These are phyloP conservation scores for Kuschelorhynchus macadamiae DNA, from an alignment of 2,888 invertebrate species.

Conservation along the genomic window DNA sequence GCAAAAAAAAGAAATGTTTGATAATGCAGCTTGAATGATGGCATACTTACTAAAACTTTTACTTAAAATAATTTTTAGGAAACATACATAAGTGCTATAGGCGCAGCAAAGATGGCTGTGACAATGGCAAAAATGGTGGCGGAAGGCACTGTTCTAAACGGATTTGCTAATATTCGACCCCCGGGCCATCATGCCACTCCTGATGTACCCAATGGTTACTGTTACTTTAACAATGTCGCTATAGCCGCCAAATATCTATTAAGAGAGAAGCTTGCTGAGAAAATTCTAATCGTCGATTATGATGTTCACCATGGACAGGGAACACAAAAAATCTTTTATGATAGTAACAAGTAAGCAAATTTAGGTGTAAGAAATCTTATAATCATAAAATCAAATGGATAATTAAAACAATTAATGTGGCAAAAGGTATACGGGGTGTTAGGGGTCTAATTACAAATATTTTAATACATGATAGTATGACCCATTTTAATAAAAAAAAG, in stretches of 20 bases:
- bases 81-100: constrained; percentile 4
- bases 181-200: constrained; percentile 96
- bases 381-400: too few relatives aligned
- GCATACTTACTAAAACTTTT: not conserved
- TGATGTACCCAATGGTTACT: constrained; percentile 88
- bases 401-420: too few relatives aligned
- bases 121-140: constrained; percentile 70
- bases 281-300: constrained; percentile 93
- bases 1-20: not conserved
- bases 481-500: too few relatives aligned
- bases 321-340: constrained; percentile 89
- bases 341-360: too few relatives aligned
- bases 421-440: too few relatives aligned
- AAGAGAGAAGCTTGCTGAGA: constrained; percentile 71
- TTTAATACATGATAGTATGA: too few relatives aligned
- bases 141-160: constrained; percentile 80
- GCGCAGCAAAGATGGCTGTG: constrained; percentile 28
- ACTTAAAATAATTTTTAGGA: constrained; percentile 13
- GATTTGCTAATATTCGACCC: constrained; percentile 88
- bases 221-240: constrained; percentile 94
- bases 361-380: too few relatives aligned
- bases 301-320: constrained; percentile 98
- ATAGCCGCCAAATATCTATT: constrained; percentile 86
- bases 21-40: not conserved
- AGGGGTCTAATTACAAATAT: too few relatives aligned